Evolutionary conservation across 2,888 invertebrate genomes (phyloP), one percentile per base, ranked within the genome.

Genomic region (Andrena marginata): DNA sequence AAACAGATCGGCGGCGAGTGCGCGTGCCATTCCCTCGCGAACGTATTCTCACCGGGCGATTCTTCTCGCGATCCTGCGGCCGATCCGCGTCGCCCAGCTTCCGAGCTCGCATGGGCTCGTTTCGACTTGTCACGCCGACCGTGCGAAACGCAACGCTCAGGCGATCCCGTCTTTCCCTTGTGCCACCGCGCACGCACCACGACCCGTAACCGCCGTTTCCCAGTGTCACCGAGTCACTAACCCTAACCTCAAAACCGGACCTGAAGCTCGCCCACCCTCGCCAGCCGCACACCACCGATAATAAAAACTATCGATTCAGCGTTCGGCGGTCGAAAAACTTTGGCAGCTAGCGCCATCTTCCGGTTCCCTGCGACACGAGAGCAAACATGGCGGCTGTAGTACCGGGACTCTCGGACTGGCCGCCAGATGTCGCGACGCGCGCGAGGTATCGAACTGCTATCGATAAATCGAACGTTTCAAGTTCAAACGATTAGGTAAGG

Each of bases 281-380:
- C 80, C 72, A 86, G 69, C 65, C 63, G 77, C 62, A 68, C 85
- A 51, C 63, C 73, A 78, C 78, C 82, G 85, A 90, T 90, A 90
- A 90, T 90, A 90, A 90, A 91, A 92, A 92, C 90, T 92, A 92
- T 92, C 91, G 92, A 92, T 92, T 87, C 87, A 89, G 87, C 84
- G 71, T 77, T 23, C 54, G 72, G 73, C 83, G 77, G 77, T 87
- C 77, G 76, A 84, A 86, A 82, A 82, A 80, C 89, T 85, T 84
- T 85, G 86, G 85, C 87, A 87, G 70, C 75, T 80, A 60, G 82
- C 87, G 90, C 89, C 90, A 90, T 91, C 90, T 90, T 56, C 51
- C 33, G 59, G 64, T 74, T n/a, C 23, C 23, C 63, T 10, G 72
- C 76, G 78, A 76, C 35, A 48, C 49, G 29, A 59, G 63, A 75